Percentiles rank a stretch among this genome's conserved stretches.
These are phyloP conservation scores for Sepioteuthis lessoniana DNA, from an alignment of 2,888 invertebrate genomes.

Conservation along the genomic window DNA sequence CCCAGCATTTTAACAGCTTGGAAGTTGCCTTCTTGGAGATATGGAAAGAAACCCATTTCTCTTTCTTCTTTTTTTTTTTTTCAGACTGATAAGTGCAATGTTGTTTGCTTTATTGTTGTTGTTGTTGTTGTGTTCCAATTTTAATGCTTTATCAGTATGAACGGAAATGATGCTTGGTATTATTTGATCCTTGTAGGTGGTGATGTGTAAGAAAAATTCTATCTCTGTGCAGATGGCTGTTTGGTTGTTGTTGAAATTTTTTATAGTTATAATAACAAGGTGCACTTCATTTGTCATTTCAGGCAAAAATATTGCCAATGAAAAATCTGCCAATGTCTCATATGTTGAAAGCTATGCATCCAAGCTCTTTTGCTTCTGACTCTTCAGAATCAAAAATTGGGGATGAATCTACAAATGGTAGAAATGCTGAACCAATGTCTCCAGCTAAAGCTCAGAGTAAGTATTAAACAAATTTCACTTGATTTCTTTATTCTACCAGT, in stretches of 20 bases:
- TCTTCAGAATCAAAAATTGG: neutral
- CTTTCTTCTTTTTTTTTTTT: neutral
- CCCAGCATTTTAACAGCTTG: no score
- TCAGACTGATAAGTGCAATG: neutral
- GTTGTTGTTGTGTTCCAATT: neutral
- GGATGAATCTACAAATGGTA: constrained; percentile 44
- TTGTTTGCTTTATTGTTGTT: neutral
- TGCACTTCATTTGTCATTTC: neutral
- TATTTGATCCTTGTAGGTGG: neutral
- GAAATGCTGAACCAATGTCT: constrained; percentile 24
- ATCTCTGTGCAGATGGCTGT: no score
- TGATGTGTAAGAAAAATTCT: neutral
- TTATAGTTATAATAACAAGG: neutral
- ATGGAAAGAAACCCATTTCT: neutral
- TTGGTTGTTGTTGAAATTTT: no score
- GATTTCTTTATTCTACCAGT: no score
- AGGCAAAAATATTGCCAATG: neutral
- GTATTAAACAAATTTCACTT: neutral
- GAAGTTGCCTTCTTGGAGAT: neutral
- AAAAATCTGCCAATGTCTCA: constrained; percentile 24
- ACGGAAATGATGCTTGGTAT: neutral
- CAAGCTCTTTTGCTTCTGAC: neutral
- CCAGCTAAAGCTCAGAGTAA: constrained; percentile 37
- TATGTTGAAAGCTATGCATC: neutral
- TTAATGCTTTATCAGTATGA: neutral